phyloP scores from a whole-genome alignment of 2,888 invertebrate genomes.

The Acanthococcus lagerstroemiae region DNA sequence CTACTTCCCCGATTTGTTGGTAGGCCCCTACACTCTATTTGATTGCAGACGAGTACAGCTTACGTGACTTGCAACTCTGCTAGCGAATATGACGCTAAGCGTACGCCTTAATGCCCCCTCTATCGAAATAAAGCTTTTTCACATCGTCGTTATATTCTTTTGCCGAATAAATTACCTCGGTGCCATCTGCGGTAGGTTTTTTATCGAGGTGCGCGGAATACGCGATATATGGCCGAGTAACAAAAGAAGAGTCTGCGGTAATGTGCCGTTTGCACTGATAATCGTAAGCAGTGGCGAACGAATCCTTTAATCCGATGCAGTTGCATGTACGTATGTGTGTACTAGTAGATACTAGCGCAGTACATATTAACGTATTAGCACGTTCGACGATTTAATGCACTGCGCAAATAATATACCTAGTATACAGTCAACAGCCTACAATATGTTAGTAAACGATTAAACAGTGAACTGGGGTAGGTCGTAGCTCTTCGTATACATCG shows the following conservation, averaged over 20 bases:
- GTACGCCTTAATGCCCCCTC: no score
- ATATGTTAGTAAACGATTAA: no score
- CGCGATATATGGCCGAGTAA: background rate
- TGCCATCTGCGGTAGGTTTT: background rate
- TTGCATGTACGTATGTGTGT: constrained; percentile 6
- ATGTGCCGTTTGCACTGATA: background rate
- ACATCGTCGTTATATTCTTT: background rate
- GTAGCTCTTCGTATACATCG: no score
- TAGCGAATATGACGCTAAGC: no score
- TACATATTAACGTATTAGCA: background rate
- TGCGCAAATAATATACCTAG: background rate
- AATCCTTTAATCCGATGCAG: constrained; percentile 25
- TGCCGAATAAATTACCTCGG: background rate
- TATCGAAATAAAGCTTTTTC: no score
- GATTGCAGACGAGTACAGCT: no score
- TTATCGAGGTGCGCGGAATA: background rate
- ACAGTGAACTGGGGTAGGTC: no score
- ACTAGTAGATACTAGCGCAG: no score
- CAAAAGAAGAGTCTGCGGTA: background rate
- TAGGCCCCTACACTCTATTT: no score
- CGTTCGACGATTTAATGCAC: background rate
- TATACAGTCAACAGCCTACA: no score
- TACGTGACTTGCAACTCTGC: no score
- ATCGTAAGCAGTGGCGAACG: background rate
- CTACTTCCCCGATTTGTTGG: no score